Evolutionary conservation across 2,113 vertebrate species (phyloP).

Genomic region (Phocoena sinus): DNA sequence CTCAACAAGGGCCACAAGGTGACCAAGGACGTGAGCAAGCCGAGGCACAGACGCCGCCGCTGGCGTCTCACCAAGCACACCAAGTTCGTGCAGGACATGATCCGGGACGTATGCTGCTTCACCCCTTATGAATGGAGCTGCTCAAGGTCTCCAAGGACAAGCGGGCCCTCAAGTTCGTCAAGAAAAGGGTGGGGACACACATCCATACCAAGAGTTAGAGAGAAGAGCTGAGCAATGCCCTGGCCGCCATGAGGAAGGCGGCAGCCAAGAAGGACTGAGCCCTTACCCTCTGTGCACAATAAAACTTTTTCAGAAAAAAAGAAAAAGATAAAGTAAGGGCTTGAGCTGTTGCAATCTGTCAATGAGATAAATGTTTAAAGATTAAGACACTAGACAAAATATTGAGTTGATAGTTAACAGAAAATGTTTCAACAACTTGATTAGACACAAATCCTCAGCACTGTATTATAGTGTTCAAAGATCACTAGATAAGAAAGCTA

Average conservation of each 20-base stretch:
- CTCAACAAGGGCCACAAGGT: constrained; percentile 95
- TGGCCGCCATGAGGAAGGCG: constrained; percentile 97
- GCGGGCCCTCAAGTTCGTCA: constrained; percentile 96
- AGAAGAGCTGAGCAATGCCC: constrained; percentile 94
- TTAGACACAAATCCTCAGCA: not conserved
- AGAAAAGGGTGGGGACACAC: constrained; percentile 98
- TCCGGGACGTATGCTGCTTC: constrained; percentile 96
- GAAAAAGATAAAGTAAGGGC: not conserved
- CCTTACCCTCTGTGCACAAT: constrained; percentile 41
- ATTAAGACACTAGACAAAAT: not conserved
- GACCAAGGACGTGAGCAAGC: constrained; percentile 92
- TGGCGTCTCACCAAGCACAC: constrained; percentile 95
- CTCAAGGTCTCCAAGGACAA: constrained; percentile 98
- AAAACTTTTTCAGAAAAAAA: constrained; percentile 65
- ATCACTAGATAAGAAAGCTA: not conserved
- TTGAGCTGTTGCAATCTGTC: not conserved
- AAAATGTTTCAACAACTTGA: not conserved
- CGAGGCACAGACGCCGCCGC: constrained; percentile 92
- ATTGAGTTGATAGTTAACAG: not conserved
- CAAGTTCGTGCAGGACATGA: constrained; percentile 96
- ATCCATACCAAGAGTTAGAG: constrained; percentile 97
- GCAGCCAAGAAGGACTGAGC: constrained; percentile 96
- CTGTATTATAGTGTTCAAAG: not conserved
- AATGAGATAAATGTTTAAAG: not conserved
- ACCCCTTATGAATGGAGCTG: constrained; percentile 97